Conservation (phyloP, 2,888 invertebrate genomes). For the Pristionchus arcanus region DNA sequence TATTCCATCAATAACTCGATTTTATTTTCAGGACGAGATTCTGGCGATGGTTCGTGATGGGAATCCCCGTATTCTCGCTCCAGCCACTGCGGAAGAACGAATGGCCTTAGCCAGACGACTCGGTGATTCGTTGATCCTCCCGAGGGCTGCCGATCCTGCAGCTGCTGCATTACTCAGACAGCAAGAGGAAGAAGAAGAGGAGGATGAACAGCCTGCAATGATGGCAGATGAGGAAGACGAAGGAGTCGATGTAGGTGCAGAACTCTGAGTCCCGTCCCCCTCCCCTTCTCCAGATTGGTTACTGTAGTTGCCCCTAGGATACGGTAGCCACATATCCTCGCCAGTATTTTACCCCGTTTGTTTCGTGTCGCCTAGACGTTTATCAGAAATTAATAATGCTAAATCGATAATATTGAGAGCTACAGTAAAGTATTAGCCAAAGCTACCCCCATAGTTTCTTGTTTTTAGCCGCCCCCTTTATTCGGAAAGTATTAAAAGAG, state of each 20-base stretch:
- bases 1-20: not conserved
- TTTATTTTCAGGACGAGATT: not conserved
- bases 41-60: not conserved
- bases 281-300: not conserved
- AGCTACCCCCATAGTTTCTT: not conserved
- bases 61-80: not conserved
- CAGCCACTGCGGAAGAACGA: too few relatives aligned
- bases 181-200: not conserved
- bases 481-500: not conserved
- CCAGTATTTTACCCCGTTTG: not conserved
- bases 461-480: not conserved
- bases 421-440: slow-evolving; percentile 1
- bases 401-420: not conserved
- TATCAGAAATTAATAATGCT: not conserved
- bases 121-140: too few relatives aligned
- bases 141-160: not conserved
- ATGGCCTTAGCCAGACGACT: too few relatives aligned
- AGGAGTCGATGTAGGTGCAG: not conserved
- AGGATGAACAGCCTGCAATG: not conserved
- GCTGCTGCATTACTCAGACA: not conserved
- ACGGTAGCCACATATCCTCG: not conserved
- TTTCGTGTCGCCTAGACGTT: not conserved
- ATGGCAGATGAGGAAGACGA: not conserved
- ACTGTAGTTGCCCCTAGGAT: not conserved
- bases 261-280: not conserved